Conservation (phyloP, 2,888 invertebrate species). For the Brachypalpus laphriformis region DNA sequence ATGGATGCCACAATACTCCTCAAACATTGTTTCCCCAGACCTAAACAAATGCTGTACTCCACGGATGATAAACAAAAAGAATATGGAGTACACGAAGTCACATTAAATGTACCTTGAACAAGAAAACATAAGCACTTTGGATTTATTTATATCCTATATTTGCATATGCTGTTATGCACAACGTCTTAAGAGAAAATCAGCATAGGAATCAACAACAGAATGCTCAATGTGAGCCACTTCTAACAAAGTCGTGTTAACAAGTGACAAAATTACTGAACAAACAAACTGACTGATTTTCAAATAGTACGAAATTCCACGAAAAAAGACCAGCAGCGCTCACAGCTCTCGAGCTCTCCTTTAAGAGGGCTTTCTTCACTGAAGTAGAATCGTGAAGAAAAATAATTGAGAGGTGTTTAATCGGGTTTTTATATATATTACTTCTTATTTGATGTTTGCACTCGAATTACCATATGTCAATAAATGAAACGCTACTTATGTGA, state of each 20-base stretch:
- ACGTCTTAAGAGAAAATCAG: slow-evolving; percentile 59
- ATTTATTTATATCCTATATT: slow-evolving; percentile 57
- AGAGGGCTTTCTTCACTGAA: slow-evolving; percentile 61
- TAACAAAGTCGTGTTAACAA: slow-evolving; percentile 73
- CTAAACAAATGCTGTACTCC: not conserved
- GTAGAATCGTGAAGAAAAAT: slow-evolving; percentile 76
- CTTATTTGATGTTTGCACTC: slow-evolving; percentile 68
- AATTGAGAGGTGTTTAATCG: slow-evolving; percentile 83
- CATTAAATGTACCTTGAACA: slow-evolving; percentile 33
- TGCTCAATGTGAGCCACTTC: slow-evolving; percentile 57
- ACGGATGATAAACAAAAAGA: not conserved
- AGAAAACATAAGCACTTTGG: slow-evolving; percentile 29
- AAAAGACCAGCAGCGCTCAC: slow-evolving; percentile 71
- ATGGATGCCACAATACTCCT: too few relatives aligned
- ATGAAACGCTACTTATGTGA: slow-evolving; percentile 53
- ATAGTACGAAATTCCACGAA: slow-evolving; percentile 61
- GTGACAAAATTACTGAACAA: slow-evolving; percentile 64
- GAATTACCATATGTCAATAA: slow-evolving; percentile 75
- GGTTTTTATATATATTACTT: slow-evolving; percentile 78
- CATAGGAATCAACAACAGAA: slow-evolving; percentile 54
- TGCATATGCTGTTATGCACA: slow-evolving; percentile 59
- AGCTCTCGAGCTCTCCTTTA: slow-evolving; percentile 46
- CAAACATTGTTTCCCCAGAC: not conserved
- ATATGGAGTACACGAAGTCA: slow-evolving; percentile 1
- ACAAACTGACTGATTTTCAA: slow-evolving; percentile 62